These are phyloP conservation scores for Chrysodeixis includens DNA, from an alignment of 2,888 invertebrate species.

Conservation along the genomic window DNA sequence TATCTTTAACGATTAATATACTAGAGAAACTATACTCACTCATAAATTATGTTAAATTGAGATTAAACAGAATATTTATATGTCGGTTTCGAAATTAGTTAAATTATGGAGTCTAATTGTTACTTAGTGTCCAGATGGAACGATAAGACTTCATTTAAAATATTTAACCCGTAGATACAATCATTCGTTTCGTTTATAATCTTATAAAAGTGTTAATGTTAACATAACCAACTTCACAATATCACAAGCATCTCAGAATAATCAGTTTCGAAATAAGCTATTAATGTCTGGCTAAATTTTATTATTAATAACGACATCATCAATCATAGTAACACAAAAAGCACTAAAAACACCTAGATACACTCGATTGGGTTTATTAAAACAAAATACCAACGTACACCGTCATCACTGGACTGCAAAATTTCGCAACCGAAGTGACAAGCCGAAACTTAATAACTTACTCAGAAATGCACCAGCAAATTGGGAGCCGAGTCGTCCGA, in stretches of 20 bases:
- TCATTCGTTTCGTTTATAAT: slow-evolving; percentile 40
- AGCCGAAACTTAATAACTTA: slow-evolving; percentile 89
- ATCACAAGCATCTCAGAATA: slow-evolving; percentile 33
- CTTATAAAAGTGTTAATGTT: slow-evolving; percentile 50
- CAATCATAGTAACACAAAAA: slow-evolving; percentile 52
- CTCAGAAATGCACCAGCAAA: slow-evolving; percentile 88
- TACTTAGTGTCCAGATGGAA: slow-evolving; percentile 27
- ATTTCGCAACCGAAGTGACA: slow-evolving; percentile 88
- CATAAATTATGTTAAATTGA: slow-evolving; percentile 38
- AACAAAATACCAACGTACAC: slow-evolving; percentile 58
- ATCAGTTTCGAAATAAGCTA: slow-evolving; percentile 51
- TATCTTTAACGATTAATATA: slow-evolving; percentile 16
- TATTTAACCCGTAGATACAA: slow-evolving; percentile 44
- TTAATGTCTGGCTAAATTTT: slow-evolving; percentile 49
- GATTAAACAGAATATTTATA: slow-evolving; percentile 46
- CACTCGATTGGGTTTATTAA: slow-evolving; percentile 60
- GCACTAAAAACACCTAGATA: slow-evolving; percentile 58
- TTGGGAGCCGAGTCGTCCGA: slow-evolving; percentile 83
- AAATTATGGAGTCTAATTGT: slow-evolving; percentile 48
- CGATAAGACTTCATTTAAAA: slow-evolving; percentile 45
- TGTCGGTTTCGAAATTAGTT: slow-evolving; percentile 38
- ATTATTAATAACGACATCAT: slow-evolving; percentile 49
- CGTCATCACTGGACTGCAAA: slow-evolving; percentile 78
- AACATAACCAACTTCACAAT: slow-evolving; percentile 42
- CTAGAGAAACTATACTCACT: slow-evolving; percentile 24